Base-by-base conservation (phyloP, 1,140 invertebrate genomes). In the Melipona quadrifasciata region DNA sequence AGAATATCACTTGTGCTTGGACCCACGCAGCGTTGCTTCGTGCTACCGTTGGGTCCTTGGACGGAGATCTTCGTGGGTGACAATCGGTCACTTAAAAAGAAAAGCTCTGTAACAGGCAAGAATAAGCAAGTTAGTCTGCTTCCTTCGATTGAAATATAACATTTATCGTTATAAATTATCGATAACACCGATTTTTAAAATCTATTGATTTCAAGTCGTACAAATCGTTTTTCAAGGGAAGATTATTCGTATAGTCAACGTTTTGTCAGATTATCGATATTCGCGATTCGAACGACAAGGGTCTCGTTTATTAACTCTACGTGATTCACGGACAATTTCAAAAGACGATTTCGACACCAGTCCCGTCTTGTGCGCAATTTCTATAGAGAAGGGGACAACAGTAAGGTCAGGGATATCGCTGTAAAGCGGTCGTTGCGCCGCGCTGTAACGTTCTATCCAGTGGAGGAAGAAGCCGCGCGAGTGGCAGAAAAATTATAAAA, bases 371-470 rank as follows among this genome's bases (percentile, higher is more conserved):
- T 92, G 90, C 90, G 90, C 91, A 93, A 93, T 90, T 90, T 78
- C 88, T 87, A 89, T 84, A 79, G 81, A 89, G 91, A 86, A 84
- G 61, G 81, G 77, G 89, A 67, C 55, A 27, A 83, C 87, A 79
- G 89, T 93, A 93, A 94, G 93, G 93, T 94, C 93, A 94, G 92
- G 93, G 93, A 89, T 93, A 94, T 87, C 82, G 83, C 78, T 89
- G 88, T 86, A 91, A 93, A 87, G 86, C 90, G 77, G 83, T 85
- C 79, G 84, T 86, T 85, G 86, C 65, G 86, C 83, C 80, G 86
- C 65, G 86, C 83, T 34, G 71, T 51, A 65, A 70, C 64, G 70
- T 58, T 74, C 58, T 64, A 72, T 12, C 51, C 79, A 70, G 71
- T 24, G 34, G 24, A 73, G 55, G 72, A 82, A 75, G 72, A 82